Conservation (phyloP, 2,797 vertebrate genomes). For the Acanthopagrus latus region DNA sequence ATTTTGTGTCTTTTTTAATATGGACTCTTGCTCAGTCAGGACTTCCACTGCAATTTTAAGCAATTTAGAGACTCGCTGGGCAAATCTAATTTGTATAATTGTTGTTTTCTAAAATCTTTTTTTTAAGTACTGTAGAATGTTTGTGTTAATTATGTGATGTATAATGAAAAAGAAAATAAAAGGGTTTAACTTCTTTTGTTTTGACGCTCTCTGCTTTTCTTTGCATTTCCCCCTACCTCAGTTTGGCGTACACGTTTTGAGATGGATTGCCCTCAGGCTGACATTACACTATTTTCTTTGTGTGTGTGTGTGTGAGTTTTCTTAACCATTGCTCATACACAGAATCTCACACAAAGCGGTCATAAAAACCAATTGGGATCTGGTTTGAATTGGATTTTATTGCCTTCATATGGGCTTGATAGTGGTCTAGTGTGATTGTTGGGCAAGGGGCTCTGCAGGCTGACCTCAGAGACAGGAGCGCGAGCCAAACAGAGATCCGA, state of each 20-base stretch:
- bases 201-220: slow-evolving; percentile 38
- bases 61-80: slow-evolving; percentile 58
- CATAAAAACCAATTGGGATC: slow-evolving; percentile 50
- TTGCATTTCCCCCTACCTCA: slow-evolving; percentile 18
- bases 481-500: slow-evolving; percentile 67
- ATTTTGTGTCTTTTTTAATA: slow-evolving; percentile 59
- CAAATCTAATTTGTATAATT: slow-evolving; percentile 70
- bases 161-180: slow-evolving; percentile 76
- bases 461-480: slow-evolving; percentile 75
- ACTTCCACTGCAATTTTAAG: slow-evolving; percentile 48
- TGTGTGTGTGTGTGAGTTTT: slow-evolving; percentile 30
- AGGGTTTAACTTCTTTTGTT: slow-evolving; percentile 65
- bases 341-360: slow-evolving; percentile 30
- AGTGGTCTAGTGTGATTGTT: slow-evolving; percentile 64
- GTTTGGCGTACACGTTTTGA: slow-evolving; percentile 9
- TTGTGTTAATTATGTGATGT: slow-evolving; percentile 69
- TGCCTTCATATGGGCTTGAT: slow-evolving; percentile 69
- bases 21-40: slow-evolving; percentile 57
- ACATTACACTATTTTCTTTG: slow-evolving; percentile 57
- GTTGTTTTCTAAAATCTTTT: slow-evolving; percentile 72
- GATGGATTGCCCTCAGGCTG: slow-evolving; percentile 13
- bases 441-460: slow-evolving; percentile 54
- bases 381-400: slow-evolving; percentile 72
- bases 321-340: slow-evolving; percentile 41
- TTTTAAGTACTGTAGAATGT: slow-evolving; percentile 79